Evolutionary conservation across 2,113 vertebrate species (phyloP).

Genomic region (Motacilla alba): DNA sequence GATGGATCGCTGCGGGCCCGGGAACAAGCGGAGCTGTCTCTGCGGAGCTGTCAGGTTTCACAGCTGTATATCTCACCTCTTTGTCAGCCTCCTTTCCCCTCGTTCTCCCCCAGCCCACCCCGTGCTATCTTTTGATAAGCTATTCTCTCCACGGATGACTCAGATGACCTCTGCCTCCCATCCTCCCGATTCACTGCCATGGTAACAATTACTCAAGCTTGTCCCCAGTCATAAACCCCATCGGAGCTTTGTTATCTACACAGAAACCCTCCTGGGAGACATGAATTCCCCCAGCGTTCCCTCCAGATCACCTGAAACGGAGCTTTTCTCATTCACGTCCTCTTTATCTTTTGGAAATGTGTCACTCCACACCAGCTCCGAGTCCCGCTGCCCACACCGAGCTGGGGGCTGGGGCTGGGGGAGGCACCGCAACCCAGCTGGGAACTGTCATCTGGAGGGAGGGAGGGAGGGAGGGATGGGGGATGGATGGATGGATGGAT

Average conservation of each 20-base stretch:
- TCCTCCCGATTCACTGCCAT: slow-evolving; percentile 60
- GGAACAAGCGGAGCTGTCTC: slow-evolving; percentile 22
- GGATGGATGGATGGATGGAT: not conserved
- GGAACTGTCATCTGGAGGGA: not conserved
- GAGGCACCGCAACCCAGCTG: not conserved
- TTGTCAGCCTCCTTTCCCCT: slow-evolving; percentile 55
- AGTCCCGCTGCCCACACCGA: slow-evolving; percentile 1
- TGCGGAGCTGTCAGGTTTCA: slow-evolving; percentile 33
- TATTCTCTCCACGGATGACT: slow-evolving; percentile 57
- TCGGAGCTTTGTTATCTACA: slow-evolving; percentile 62
- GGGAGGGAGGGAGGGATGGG: not conserved
- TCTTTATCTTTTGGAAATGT: slow-evolving; percentile 49
- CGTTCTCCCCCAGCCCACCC: slow-evolving; percentile 55
- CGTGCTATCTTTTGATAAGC: slow-evolving; percentile 67
- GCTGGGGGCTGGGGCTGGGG: slow-evolving; percentile 40
- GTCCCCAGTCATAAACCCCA: slow-evolving; percentile 62
- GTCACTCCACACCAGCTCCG: slow-evolving; percentile 40
- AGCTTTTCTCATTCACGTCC: slow-evolving; percentile 38
- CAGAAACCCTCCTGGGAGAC: slow-evolving; percentile 63
- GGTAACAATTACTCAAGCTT: slow-evolving; percentile 68
- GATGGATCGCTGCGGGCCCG: not conserved
- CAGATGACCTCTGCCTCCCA: slow-evolving; percentile 64
- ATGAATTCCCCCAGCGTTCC: slow-evolving; percentile 56
- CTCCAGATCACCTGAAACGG: slow-evolving; percentile 57
- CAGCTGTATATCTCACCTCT: slow-evolving; percentile 60